These are phyloP conservation scores for Acinonyx jubatus DNA, from an alignment of 2,113 vertebrate genomes.

Conservation along the genomic window DNA sequence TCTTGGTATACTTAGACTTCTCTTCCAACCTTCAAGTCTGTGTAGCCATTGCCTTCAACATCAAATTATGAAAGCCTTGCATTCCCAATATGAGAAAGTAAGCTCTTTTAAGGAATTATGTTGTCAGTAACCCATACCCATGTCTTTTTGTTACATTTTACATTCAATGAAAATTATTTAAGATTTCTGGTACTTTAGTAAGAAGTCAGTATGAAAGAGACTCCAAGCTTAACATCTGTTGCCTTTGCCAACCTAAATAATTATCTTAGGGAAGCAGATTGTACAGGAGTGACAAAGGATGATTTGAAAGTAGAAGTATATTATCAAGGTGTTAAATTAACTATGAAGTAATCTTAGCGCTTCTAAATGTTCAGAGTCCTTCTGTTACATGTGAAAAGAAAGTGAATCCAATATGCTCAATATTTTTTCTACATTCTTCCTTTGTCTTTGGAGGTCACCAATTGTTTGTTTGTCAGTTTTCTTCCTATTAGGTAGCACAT, in stretches of 20 bases:
- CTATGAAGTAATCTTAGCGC: conserved; percentile 49
- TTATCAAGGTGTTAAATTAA: conserved; percentile 72
- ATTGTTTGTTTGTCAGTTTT: not conserved
- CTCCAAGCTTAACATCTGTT: conserved; percentile 48
- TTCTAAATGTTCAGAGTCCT: conserved; percentile 41
- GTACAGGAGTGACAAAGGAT: conserved; percentile 42
- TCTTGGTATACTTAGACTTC: not conserved
- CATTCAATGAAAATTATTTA: conserved; percentile 25
- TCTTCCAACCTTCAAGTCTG: not conserved
- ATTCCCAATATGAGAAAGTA: not conserved
- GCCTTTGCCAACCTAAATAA: conserved; percentile 17
- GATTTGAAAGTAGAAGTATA: conserved; percentile 49
- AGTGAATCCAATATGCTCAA: conserved; percentile 18
- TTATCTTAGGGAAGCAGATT: conserved; percentile 40
- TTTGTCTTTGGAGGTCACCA: conserved; percentile 57
- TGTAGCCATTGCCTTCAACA: not conserved
- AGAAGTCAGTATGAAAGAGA: not conserved
- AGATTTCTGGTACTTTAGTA: not conserved
- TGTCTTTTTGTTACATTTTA: not conserved
- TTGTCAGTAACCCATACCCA: not conserved
- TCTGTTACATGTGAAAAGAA: conserved; percentile 51
- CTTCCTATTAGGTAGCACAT: conserved; percentile 23
- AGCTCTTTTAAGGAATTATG: not conserved
- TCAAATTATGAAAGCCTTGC: not conserved
- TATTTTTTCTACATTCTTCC: not conserved